Evolutionary conservation across 2,113 vertebrate species (phyloP), one percentile per base, ranked within the genome.

Genomic region (Zootoca vivipara): DNA sequence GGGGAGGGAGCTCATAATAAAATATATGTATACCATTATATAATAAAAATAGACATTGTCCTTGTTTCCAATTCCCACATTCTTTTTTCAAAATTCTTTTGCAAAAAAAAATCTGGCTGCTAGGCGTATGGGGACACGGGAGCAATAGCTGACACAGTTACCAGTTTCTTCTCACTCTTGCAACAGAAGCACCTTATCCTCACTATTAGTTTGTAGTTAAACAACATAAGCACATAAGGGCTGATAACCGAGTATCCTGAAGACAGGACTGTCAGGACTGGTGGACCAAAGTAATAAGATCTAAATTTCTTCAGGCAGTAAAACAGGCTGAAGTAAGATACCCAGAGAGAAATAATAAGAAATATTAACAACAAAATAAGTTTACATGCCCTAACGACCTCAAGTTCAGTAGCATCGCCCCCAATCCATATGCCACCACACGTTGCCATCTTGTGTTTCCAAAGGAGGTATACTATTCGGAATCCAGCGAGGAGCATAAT

Each of bases 381-480:
- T 91, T 95, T 96, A 91, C 94, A 94, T 81, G 95, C 95, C 93
- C 93, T 87, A 28, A 95, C 78, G 84, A 94, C 89, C 69, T 96
- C 96, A 4, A 64, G 87, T 85, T 96, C 96, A 80, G 93, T 92
- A 90, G 92, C 88, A 93, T 95, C 90, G 3, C 95, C 89, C 58
- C 96, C 93, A 74, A 96, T 91, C 96, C 96, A 97, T 89, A 96
- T 95, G 79, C 90, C 56, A 24, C 87, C 93, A 93, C 92, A 96
- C 40, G 46, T 90, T 91, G 92, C 87, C 22, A 92, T 94, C 69
- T 58, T 93, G 20, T 88, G 82, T 92, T 95, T 87, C 20, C n/a
- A 92, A 87, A 96, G 88, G 24, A 90, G 89, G 69, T 93, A 67
- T 67, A 85, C 70, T 90, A 92, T 95, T 81, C 90, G 85, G 93